phyloP scores from a whole-genome alignment of 2,797 vertebrate genomes.

The Anolis apletophallus region DNA sequence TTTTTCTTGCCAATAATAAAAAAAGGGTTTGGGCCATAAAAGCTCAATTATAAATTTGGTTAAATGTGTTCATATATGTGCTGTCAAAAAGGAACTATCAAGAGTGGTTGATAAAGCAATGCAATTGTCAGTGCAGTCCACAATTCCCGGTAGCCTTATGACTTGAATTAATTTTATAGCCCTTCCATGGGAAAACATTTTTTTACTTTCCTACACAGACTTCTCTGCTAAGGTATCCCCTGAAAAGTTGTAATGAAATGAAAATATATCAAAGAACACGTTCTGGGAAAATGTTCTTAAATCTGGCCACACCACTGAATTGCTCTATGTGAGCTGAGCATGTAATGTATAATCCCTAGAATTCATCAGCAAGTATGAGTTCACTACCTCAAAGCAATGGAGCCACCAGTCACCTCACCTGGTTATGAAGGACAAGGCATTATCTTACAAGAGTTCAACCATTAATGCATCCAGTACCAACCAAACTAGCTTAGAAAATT shows the following conservation, averaged over 20 bases:
- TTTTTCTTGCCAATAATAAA: background rate
- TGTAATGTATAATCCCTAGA: too few relatives aligned
- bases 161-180: background rate
- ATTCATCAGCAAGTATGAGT: too few relatives aligned
- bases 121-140: background rate
- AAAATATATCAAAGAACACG: background rate
- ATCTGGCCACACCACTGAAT: background rate
- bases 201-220: background rate
- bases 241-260: background rate
- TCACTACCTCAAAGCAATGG: too few relatives aligned
- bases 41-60: too few relatives aligned
- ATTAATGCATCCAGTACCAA: background rate
- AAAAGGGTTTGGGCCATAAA: background rate
- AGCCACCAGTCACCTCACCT: background rate
- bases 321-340: background rate
- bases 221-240: background rate
- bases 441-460: background rate
- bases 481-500: background rate
- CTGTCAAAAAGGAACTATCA: background rate
- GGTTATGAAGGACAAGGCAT: background rate
- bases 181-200: background rate
- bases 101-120: background rate
- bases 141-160: background rate
- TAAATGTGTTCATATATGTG: too few relatives aligned
- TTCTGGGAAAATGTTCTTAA: background rate